These are phyloP conservation scores for Harlomillsia oculata DNA, from an alignment of 1,140 invertebrate species.

Conservation along the genomic window DNA sequence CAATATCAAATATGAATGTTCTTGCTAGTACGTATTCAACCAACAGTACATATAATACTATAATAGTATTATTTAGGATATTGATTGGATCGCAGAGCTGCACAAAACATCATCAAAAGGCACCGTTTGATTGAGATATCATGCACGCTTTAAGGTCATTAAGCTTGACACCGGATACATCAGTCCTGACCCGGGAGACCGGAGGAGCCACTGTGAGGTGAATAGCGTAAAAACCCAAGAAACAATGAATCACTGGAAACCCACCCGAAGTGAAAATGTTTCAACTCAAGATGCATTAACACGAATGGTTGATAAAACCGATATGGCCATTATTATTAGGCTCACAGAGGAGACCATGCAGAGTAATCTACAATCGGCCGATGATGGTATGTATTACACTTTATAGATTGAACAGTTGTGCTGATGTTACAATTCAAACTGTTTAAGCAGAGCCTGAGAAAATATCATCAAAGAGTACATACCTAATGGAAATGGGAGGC, in stretches of 20 bases:
- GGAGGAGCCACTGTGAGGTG: slow-evolving; percentile 1
- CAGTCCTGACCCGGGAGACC: slow-evolving; percentile 8
- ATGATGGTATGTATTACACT: not conserved
- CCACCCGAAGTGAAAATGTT: not conserved
- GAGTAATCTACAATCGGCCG: not conserved
- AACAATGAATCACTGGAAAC: not conserved
- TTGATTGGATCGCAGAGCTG: too few relatives aligned
- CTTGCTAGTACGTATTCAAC: too few relatives aligned
- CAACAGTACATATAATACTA: too few relatives aligned
- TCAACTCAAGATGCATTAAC: not conserved
- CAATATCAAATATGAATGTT: too few relatives aligned
- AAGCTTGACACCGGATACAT: slow-evolving; percentile 30
- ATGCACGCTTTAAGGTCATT: slow-evolving; percentile 17
- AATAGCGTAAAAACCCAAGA: too few relatives aligned
- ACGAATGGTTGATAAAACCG: not conserved
- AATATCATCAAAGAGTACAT: slow-evolving; percentile 2
- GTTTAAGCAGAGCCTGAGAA: too few relatives aligned
- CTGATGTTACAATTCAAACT: not conserved
- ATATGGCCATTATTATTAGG: not conserved
- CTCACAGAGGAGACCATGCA: not conserved
- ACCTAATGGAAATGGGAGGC: not conserved
- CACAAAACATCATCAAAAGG: slow-evolving; percentile 6
- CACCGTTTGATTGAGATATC: slow-evolving; percentile 28
- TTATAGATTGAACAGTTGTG: not conserved
- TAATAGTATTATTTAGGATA: too few relatives aligned